Evolutionary conservation across 2,888 invertebrate genomes (phyloP), one percentile per base, ranked within the genome.

Genomic region (Nematopogon swammerdamellus): DNA sequence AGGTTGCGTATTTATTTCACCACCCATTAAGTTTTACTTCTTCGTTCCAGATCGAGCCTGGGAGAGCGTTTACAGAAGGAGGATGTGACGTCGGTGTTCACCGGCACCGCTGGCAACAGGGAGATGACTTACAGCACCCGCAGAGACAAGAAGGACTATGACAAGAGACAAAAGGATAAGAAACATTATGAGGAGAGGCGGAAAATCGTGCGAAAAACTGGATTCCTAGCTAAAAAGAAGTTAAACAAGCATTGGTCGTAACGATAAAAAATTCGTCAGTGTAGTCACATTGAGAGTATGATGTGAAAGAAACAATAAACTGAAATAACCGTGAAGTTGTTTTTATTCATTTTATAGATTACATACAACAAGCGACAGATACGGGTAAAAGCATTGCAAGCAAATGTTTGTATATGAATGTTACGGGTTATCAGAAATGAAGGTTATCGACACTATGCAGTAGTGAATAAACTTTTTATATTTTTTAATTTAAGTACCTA

Each of bases 81-180:
- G 60, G 81, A 82, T 45, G 71, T 73, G 30, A 66, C 71, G 1
- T 75, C 62, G 48, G 70, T 60, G 65, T 82, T 59, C 66, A 76
- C 65, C 60, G 85, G 60, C 60, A 83, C 55, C 73, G 88, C 58
- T 72, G 88, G 92, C 44, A 92, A 88, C 64, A 82, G 86, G 49
- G 89, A 92, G 72, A 91, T 93, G 88, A 88, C 87, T 18, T 94
- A 92, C 60, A 80, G 81, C 3, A 81, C 87, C 59, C 73, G 80
- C 56, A 82, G 82, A 55, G 76, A 77, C 54, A 83, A 82, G 54
- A 68, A 74, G 16, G 77, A 83, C 53, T 72, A 71, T 1, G 80
- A 80, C 36, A 81, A 72, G 55, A 76, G 82, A 18, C 84, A 84
- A 56, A 83, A 83, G 58, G 84, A 82, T 63, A 84, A 82, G 54